A percentile compares a stretch with the other conserved stretches of the same genome.
Conservation (phyloP, 1,140 invertebrate species). For the Heliconius hermathena region DNA sequence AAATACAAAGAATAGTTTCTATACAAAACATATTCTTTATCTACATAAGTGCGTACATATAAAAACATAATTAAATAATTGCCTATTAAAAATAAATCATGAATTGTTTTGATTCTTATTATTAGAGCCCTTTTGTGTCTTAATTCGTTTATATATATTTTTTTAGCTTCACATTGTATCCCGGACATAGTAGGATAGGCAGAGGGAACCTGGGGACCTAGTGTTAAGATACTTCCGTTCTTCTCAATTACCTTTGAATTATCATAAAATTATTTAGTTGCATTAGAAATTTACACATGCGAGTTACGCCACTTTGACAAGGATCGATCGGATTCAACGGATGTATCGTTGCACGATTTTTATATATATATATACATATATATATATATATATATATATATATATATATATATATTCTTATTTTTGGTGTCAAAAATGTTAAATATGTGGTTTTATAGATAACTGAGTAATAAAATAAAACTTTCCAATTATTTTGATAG, state of each 20-base stretch:
- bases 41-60: background rate
- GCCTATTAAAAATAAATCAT: background rate
- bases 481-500: slow-evolving; percentile 5
- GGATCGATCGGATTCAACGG: background rate
- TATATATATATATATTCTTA: background rate
- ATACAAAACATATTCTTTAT: background rate
- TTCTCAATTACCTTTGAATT: no score
- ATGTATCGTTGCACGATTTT: background rate
- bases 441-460: slow-evolving; percentile 6
- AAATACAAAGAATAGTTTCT: slow-evolving; percentile 3
- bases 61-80: background rate
- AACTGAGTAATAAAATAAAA: slow-evolving; percentile 1
- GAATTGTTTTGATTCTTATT: background rate
- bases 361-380: background rate
- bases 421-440: background rate
- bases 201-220: no score
- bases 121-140: background rate
- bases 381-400: background rate
- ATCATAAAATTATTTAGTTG: no score
- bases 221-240: no score
- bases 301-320: background rate
- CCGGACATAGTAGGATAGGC: no score
- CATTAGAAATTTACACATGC: no score
- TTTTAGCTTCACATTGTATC: no score
- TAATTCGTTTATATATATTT: no score